Evolutionary conservation across 2,113 vertebrate genomes (phyloP), one percentile per base, ranked within the genome.

Genomic region (Larimichthys polyactis): DNA sequence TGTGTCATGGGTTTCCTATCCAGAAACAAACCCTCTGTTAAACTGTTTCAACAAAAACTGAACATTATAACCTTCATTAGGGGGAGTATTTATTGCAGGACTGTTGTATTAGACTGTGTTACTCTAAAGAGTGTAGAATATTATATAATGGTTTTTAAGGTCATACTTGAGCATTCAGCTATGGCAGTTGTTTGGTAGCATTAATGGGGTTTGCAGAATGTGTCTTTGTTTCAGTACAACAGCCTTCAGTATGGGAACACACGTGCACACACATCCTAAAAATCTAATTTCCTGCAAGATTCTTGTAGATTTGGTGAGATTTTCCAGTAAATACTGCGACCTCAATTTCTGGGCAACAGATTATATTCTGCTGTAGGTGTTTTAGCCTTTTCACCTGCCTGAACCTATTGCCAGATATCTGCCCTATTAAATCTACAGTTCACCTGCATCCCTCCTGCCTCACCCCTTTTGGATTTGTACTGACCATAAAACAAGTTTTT

Each of bases 231-330:
- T 24, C 43, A 32, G n/a, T 57, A 22, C 8, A 55, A 11, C 20
- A 44, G 9, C 24, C 7, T 70, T 40, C 36, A 55, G 14, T 51
- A 29, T 32, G 16, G 8, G 15, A 51, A 22, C 36, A 66, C 24
- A 10, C 22, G 19, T 22, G 27, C 11, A 46, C 44, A 14, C 44
- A 46, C 14, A 55, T 17, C 68, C 20, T 46, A 14, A 11, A 22
- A 55, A 70, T 70, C 68, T 11, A 24, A 55, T 40, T 54, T 69
- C 19, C 49, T 69, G 2, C 32, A 71, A 20, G 51, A 55, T 68
- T 51, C 5, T 27, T 32, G 24, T 22, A 43, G 32, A 43, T 55
- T 55, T 55, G 11, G 49, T 2, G 49, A 17, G 5, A 15, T 52
- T 32, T 52, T 7, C 16, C 5, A 54, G 5, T 40, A 22, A 69